Base-by-base conservation (phyloP, 1,140 invertebrate species). In the Ceratitis capitata region DNA sequence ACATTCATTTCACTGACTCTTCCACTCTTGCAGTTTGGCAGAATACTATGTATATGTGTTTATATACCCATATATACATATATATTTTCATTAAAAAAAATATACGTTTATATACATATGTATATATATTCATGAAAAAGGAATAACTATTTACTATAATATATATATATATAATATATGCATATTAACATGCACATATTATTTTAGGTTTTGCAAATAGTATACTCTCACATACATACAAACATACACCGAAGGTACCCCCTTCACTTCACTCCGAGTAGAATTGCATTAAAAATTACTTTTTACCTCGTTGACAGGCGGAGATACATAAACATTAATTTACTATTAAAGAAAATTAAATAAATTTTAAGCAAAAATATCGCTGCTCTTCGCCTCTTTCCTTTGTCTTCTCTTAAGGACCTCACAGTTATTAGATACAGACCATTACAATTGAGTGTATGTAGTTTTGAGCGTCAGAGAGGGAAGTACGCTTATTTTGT, bases 291-390 rank as follows among this genome's bases (percentile, higher is more conserved):
- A 89, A 89, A 88, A 89, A 89, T 89, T 89, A 88, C 64, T 61
- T n/a, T n/a, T n/a, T n/a, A n/a, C n/a, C 69, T 86, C 23, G 58
- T 86, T 86, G 61, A 49, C 26, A 47, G 82, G 26, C n/a, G n/a
- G n/a, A n/a, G n/a, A n/a, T 78, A 53, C 42, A 86, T 88, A 87
- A 88, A 87, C 87, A 89, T 85, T 87, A 87, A 89, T 88, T 89
- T 89, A 88, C 89, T 85, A 88, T 89, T 89, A 89, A 88, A 89
- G 88, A 86, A 89, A 89, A 89, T 89, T 89, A 89, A 89, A 89
- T 89, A 87, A 45, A 74, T 39, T 86, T 78, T 35, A 78, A 78
- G 45, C 32, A 39, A 39, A 78, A 78, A 78, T 78, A 32, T 78
- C 69, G 7, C 69, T 16, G 10, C 16, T 78, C 12, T 45, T 45